Conservation (phyloP, 2,888 invertebrate species). For the Drosophila borborema region DNA sequence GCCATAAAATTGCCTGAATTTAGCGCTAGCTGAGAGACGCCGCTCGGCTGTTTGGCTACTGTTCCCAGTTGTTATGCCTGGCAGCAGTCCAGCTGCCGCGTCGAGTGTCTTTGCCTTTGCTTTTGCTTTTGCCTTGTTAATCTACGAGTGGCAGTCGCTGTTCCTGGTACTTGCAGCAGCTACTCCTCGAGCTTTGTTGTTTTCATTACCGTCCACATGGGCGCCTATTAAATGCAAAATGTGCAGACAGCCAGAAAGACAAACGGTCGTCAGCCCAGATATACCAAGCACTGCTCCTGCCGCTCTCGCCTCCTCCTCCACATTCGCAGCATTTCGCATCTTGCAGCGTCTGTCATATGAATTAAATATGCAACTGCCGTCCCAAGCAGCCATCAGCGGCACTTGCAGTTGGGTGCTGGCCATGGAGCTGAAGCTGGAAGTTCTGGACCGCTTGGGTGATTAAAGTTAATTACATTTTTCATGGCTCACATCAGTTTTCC, state of each 20-base stretch:
- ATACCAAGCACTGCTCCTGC: neutral
- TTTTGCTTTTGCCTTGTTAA: slow-evolving; percentile 77
- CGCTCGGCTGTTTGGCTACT: slow-evolving; percentile 39
- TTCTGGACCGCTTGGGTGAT: slow-evolving; percentile 63
- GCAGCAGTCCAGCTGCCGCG: slow-evolving; percentile 67
- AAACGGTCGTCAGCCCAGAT: slow-evolving; percentile 49
- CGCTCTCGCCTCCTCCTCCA: neutral
- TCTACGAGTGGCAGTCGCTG: slow-evolving; percentile 65
- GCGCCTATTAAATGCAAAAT: slow-evolving; percentile 77
- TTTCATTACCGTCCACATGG: slow-evolving; percentile 78
- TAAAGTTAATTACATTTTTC: slow-evolving; percentile 81
- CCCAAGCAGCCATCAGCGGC: slow-evolving; percentile 25
- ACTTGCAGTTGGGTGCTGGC: slow-evolving; percentile 17
- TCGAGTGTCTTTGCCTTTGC: slow-evolving; percentile 72
- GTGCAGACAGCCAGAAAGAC: slow-evolving; percentile 77
- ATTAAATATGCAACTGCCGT: slow-evolving; percentile 75
- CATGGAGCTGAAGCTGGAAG: slow-evolving; percentile 9
- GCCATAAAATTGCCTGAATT: slow-evolving; percentile 81
- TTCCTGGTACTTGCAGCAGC: slow-evolving; percentile 26
- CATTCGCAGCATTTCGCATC: slow-evolving; percentile 34
- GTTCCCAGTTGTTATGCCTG: slow-evolving; percentile 46
- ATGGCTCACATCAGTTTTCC: slow-evolving; percentile 71
- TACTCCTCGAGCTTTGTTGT: slow-evolving; percentile 71
- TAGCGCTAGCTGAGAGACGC: slow-evolving; percentile 67
- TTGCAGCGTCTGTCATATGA: slow-evolving; percentile 61